Evolutionary conservation across 2,113 vertebrate species (phyloP).

Genomic region (Uropsilus gracilis): DNA sequence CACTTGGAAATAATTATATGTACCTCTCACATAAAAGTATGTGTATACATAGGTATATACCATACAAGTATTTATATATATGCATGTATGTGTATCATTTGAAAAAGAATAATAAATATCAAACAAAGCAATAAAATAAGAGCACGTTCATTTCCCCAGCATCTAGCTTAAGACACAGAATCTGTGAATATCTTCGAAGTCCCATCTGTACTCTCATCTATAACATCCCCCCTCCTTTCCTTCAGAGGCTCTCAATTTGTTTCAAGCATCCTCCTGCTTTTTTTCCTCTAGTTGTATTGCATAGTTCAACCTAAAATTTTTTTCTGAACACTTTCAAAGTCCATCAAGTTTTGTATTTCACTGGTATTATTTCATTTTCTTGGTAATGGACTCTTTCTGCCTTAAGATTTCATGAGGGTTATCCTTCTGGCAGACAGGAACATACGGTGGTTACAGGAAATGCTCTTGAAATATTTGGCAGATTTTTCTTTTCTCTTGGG

Average conservation of each 20-base stretch:
- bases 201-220: not conserved
- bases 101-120: not conserved
- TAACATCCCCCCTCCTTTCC: fast-evolving
- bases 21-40: not conserved
- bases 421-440: not conserved
- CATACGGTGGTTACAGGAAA: not conserved
- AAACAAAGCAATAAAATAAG: not conserved
- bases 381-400: not conserved
- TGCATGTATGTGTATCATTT: not conserved
- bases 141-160: not conserved
- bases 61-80: not conserved
- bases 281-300: not conserved
- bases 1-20: not conserved
- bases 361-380: not conserved
- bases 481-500: not conserved
- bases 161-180: not conserved
- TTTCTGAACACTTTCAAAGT: not conserved
- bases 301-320: not conserved
- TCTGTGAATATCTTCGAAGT: not conserved
- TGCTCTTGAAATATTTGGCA: not conserved
- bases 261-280: not conserved
- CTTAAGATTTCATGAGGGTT: not conserved
- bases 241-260: not conserved
- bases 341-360: not conserved
- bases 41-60: not conserved